Conservation (phyloP, 53 echinoderm and acorn worm species). For the Arbacia lixula region DNA sequence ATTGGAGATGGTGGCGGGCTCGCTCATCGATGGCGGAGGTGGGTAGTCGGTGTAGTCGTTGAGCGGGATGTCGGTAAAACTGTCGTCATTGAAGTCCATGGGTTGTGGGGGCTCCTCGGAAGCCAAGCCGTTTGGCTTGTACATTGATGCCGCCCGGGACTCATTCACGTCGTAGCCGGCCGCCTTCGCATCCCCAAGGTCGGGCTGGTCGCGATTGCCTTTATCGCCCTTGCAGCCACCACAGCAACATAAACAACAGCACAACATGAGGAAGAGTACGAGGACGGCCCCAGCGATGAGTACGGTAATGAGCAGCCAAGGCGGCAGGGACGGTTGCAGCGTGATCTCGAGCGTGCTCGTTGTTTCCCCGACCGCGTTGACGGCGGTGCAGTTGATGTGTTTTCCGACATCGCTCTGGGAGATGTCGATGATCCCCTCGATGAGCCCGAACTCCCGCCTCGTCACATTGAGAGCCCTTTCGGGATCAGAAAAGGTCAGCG, state of each 20-base stretch:
- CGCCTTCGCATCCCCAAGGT: conserved; percentile 4
- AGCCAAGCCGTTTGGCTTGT: conserved; percentile 24
- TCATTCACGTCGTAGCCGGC: conserved; percentile 52
- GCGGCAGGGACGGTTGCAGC: conserved; percentile 10
- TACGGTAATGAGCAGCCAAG: conserved; percentile 28
- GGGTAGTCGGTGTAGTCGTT: conserved; percentile 22
- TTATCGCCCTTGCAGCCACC: conserved; percentile 28
- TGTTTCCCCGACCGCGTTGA: conserved; percentile 5
- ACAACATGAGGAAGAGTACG: not conserved
- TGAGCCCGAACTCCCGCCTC: not conserved
- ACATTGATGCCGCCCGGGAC: conserved; percentile 14
- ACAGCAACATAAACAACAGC: conserved; percentile 34
- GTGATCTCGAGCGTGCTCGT: conserved; percentile 9
- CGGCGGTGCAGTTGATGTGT: conserved; percentile 31
- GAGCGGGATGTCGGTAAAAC: conserved; percentile 25
- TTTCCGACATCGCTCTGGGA: conserved; percentile 36
- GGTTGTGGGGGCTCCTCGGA: not conserved
- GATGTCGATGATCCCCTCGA: conserved; percentile 16
- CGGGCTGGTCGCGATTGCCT: not conserved
- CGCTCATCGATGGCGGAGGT: not conserved
- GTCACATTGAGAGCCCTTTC: not conserved
- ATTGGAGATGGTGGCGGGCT: not conserved
- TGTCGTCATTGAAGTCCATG: not conserved
- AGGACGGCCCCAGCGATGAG: not conserved
- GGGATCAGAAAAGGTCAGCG: conserved; percentile 12